phyloP scores from a whole-genome alignment of 2,113 vertebrate genomes.

The Cyrtonyx montezumae region DNA sequence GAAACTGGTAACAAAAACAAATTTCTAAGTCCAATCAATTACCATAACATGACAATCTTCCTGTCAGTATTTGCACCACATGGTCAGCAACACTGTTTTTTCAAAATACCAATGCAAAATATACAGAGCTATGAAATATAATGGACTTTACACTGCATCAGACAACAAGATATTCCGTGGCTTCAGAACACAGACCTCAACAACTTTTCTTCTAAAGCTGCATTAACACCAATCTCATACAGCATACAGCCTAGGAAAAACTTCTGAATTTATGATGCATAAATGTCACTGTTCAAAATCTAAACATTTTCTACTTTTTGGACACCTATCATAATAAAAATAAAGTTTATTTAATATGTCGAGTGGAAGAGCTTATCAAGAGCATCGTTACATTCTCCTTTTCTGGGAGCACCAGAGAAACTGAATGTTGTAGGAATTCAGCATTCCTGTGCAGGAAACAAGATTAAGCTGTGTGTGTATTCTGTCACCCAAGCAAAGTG shows the following conservation, averaged over 20 bases:
- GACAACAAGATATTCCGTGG: background rate
- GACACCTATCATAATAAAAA: background rate
- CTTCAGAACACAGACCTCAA: background rate
- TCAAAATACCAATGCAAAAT: background rate
- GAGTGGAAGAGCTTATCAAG: background rate
- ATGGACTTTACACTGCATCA: background rate
- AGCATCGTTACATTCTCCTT: background rate
- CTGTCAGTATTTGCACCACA: background rate
- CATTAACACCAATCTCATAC: background rate
- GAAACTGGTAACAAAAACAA: background rate
- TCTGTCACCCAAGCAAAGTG: background rate
- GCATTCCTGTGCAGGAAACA: background rate
- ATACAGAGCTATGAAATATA: background rate
- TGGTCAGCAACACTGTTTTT: background rate
- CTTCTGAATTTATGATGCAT: background rate
- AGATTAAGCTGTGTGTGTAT: background rate
- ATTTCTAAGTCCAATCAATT: background rate
- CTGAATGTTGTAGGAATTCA: background rate
- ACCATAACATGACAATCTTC: rapidly evolving
- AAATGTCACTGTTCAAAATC: background rate
- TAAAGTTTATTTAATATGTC: background rate
- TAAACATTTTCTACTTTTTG: background rate
- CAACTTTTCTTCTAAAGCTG: background rate
- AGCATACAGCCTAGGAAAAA: background rate
- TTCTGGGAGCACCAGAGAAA: background rate